Evolutionary conservation across 2,888 invertebrate genomes (phyloP).

Genomic region (Apamea monoglypha): DNA sequence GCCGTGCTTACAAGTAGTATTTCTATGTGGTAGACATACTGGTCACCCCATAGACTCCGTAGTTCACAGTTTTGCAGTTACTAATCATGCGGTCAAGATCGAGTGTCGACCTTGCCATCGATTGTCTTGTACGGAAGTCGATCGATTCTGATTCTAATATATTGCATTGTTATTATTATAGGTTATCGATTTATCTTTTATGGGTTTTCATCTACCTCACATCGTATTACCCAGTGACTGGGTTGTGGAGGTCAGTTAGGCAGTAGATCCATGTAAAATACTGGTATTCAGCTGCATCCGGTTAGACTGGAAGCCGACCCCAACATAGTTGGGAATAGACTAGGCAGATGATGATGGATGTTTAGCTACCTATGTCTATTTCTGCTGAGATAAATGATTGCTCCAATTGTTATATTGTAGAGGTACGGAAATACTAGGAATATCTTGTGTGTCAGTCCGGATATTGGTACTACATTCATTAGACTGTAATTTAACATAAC

Average conservation of each 20-base stretch:
- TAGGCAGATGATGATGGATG: too few relatives aligned
- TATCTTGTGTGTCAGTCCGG: neutral
- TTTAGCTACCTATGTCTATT: neutral
- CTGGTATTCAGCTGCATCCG: too few relatives aligned
- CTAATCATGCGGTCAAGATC: conserved; percentile 48
- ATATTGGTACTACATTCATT: neutral
- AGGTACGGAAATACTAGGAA: neutral
- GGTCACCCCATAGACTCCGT: neutral
- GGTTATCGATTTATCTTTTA: conserved; percentile 13
- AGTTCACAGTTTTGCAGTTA: conserved; percentile 18
- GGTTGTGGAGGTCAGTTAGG: too few relatives aligned
- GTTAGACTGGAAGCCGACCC: too few relatives aligned
- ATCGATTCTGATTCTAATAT: conserved; percentile 36
- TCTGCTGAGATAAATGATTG: neutral
- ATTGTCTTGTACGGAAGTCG: conserved; percentile 55
- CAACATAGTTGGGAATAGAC: too few relatives aligned
- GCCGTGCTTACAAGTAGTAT: neutral
- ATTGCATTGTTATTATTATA: conserved; percentile 47
- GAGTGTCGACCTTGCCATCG: conserved; percentile 44
- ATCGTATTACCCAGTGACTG: too few relatives aligned
- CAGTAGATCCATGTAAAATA: too few relatives aligned
- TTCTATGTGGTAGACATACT: too few relatives aligned
- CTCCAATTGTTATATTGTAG: neutral
- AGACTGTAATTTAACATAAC: neutral
- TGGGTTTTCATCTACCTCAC: too few relatives aligned